Evolutionary conservation across 2,888 invertebrate species (phyloP).

Genomic region (Ophion ellenae): DNA sequence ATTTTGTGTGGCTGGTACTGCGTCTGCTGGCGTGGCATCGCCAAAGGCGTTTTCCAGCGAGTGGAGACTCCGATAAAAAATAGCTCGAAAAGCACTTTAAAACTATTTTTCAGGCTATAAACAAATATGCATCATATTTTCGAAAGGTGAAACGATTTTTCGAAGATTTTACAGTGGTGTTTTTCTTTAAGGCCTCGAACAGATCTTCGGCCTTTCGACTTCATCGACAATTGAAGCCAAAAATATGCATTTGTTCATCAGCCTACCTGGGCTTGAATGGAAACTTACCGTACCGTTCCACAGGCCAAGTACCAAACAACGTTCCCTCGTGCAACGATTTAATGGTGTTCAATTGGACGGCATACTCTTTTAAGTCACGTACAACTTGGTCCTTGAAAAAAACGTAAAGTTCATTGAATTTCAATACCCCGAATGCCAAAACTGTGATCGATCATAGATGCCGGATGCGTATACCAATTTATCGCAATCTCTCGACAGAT

Average conservation of each 20-base stretch:
- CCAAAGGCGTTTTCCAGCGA: neutral
- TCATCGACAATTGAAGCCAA: neutral
- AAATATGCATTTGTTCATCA: neutral
- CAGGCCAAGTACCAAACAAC: slow-evolving; percentile 79
- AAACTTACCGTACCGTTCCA: slow-evolving; percentile 76
- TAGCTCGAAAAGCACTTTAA: neutral
- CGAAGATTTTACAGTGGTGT: neutral
- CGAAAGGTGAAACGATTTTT: too few relatives aligned
- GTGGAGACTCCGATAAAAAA: neutral
- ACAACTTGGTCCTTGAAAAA: slow-evolving; percentile 74
- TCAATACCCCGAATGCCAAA: neutral
- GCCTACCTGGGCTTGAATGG: neutral
- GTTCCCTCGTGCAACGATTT: slow-evolving; percentile 72
- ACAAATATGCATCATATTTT: too few relatives aligned
- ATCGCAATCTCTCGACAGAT: slow-evolving; percentile 75
- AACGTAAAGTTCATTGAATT: neutral
- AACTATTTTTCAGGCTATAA: too few relatives aligned
- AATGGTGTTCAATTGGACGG: slow-evolving; percentile 73
- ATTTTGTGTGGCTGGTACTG: too few relatives aligned
- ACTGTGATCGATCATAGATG: neutral
- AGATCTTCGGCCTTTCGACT: too few relatives aligned
- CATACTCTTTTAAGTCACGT: slow-evolving; percentile 70
- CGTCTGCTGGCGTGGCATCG: too few relatives aligned
- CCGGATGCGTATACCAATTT: slow-evolving; percentile 70
- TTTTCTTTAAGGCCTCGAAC: neutral